Base-by-base conservation (phyloP, 1,140 invertebrate species). In the Holotrichia oblita region DNA sequence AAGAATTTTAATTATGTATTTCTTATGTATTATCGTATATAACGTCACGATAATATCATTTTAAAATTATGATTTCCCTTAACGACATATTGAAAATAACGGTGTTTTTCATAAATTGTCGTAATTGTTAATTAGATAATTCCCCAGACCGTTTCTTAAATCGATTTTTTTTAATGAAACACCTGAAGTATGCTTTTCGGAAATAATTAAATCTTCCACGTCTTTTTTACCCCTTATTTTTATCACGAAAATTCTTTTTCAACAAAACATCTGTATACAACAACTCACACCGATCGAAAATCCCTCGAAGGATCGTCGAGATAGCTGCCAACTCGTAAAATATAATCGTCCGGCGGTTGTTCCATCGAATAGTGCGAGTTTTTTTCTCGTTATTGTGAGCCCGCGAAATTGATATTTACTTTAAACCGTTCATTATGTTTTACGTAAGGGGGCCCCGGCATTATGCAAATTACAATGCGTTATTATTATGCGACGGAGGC, bases 351-450 rank as follows among this genome's bases (percentile, higher is more conserved):
- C 20, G 22, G 22, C 20, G 61, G 27, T 69, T 69, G 61, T 69
- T 69, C 61, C 20, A 14, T 22, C 61, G 20, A 69, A 69, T 27
- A 22, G 61, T 69, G 61, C 61, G 20, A 27, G 22, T 69, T 69
- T 69, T n/a, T 22, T 69, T 69, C 20, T 24, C 22, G 20, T 69
- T 69, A 27, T 27, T 69, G 9, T 69, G 22, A 48, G 10, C 8
- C 10, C 61, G 3, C 61, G 27, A 69, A 69, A 69, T 69, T 69
- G 61, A 69, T 69, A 69, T 69, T 69, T 69, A 69, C 61, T 69
- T 69, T 69, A 69, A 69, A 69, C 61, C 61, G 61, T 69, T 69
- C 61, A 69, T 69, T 69, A 69, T 69, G 12, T 34, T 69, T 69
- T 69, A 69, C 61, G 61, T 34, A 69, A 69, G 61, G 4, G 27